Base-by-base conservation (phyloP, 2,888 invertebrate genomes). In the Apodemia duryi region DNA sequence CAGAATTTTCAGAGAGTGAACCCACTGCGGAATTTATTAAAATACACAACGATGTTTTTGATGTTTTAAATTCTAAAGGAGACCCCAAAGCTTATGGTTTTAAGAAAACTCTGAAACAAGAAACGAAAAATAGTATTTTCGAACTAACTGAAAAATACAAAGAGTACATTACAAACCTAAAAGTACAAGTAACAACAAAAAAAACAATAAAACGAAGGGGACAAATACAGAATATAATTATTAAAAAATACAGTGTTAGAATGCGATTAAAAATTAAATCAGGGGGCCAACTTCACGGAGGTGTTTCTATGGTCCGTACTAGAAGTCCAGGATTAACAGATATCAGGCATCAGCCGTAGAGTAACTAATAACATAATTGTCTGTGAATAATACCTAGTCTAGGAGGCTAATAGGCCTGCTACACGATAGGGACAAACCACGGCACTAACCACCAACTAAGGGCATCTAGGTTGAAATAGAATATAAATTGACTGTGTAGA, bases 21-120 rank as follows among this genome's bases (percentile, higher is more conserved):
- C 61, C 69, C 35, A 69, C 70, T 21, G 67, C 62, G 38, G 54
- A 70, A 28, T 70, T 69, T 49, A 66, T 70, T 28, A 61, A 28
- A 11, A 63, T 64, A 6, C 65, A 66, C 38, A 69, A 69, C 65
- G 63, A 67, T 57, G 52, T 70, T 11, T 70, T 70, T 64, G 69
- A 70, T 21, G 62, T 70, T 62, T 66, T 69, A 6, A 70, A 70
- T 29, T 65, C 69, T 1, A 66, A 28, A 28, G 9, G 67, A 28
- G 63, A 65, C 7, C 63, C 49, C 29, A 35, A 41, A 28, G 10
- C 9, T 5, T 29, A 43, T 41, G 62, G 35, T 60, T 65, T 63
- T 41, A 65, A 67, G 62, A 64, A 63, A 52, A 51, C 65, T 41
- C 41, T 67, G 3, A 52, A 52, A 7, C 52, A 2, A 6, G 9